These are phyloP conservation scores for Rutpela maculata DNA, from an alignment of 2,888 invertebrate genomes.

Conservation along the genomic window DNA sequence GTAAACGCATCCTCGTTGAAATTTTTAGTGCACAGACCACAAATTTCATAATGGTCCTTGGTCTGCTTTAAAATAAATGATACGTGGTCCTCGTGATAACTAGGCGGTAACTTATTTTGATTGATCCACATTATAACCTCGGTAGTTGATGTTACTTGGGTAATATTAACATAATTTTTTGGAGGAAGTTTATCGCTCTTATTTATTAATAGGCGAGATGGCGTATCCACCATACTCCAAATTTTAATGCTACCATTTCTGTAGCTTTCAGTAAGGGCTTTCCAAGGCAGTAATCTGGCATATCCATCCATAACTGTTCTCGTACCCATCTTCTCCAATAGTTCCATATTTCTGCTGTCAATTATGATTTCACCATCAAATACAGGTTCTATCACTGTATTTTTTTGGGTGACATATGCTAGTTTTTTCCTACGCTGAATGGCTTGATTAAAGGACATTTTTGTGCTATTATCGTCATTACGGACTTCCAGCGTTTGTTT, in stretches of 20 bases:
- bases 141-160: slow-evolving; percentile 34
- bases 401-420: neutral
- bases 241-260: slow-evolving; percentile 58
- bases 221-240: slow-evolving; percentile 60
- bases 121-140: slow-evolving; percentile 69
- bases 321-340: slow-evolving; percentile 57
- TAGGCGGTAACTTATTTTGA: slow-evolving; percentile 60
- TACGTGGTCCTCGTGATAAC: slow-evolving; percentile 60
- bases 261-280: slow-evolving; percentile 60
- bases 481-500: slow-evolving; percentile 54
- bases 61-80: slow-evolving; percentile 66
- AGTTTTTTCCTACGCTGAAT: slow-evolving; percentile 48
- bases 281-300: slow-evolving; percentile 65
- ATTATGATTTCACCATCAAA: slow-evolving; percentile 62
- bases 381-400: slow-evolving; percentile 42
- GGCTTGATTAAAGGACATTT: slow-evolving; percentile 35
- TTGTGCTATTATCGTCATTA: slow-evolving; percentile 34
- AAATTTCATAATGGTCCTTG: slow-evolving; percentile 66
- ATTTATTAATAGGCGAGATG: slow-evolving; percentile 59
- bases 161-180: slow-evolving; percentile 63
- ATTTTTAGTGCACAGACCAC: slow-evolving; percentile 68
- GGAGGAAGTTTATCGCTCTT: slow-evolving; percentile 54
- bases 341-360: slow-evolving; percentile 51
- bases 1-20: slow-evolving; percentile 6
- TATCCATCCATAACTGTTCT: slow-evolving; percentile 56